phyloP scores from a whole-genome alignment of 2,113 vertebrate genomes.

The Mobula birostris region DNA sequence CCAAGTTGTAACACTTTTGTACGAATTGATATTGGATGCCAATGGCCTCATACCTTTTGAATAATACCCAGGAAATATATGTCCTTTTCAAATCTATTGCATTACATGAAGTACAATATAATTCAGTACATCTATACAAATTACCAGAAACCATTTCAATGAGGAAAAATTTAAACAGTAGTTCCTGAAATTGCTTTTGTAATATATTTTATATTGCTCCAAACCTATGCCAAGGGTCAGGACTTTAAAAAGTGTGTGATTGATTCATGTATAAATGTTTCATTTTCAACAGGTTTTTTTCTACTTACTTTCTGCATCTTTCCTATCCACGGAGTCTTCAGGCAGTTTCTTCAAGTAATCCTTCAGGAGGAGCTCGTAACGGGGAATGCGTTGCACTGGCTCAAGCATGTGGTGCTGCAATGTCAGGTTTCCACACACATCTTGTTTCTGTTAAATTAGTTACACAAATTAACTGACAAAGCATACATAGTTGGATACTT shows the following conservation, averaged over 20 bases:
- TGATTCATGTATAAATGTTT: background rate
- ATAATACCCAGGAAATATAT: slow-evolving; percentile 34
- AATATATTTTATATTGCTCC: background rate
- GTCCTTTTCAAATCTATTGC: background rate
- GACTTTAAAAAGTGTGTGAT: background rate
- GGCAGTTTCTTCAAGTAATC: slow-evolving; percentile 94
- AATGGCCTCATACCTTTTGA: background rate
- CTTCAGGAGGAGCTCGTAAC: slow-evolving; percentile 86
- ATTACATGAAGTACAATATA: slow-evolving; percentile 18
- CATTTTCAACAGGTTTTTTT: too few relatives aligned
- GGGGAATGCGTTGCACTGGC: slow-evolving; percentile 90
- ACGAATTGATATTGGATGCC: background rate
- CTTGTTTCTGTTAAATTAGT: slow-evolving; percentile 68
- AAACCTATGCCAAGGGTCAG: too few relatives aligned
- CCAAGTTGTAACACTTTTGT: background rate
- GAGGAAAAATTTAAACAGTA: background rate
- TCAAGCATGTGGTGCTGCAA: slow-evolving; percentile 97
- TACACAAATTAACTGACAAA: background rate
- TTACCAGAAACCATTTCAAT: background rate
- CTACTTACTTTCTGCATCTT: slow-evolving; percentile 81
- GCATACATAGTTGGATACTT: background rate
- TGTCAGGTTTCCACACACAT: slow-evolving; percentile 87
- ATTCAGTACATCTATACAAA: slow-evolving; percentile 6
- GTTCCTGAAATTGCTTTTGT: background rate
- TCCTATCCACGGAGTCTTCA: slow-evolving; percentile 71